Base-by-base conservation (phyloP, 2,888 invertebrate genomes). In the Minunthozetes semirufus region DNA sequence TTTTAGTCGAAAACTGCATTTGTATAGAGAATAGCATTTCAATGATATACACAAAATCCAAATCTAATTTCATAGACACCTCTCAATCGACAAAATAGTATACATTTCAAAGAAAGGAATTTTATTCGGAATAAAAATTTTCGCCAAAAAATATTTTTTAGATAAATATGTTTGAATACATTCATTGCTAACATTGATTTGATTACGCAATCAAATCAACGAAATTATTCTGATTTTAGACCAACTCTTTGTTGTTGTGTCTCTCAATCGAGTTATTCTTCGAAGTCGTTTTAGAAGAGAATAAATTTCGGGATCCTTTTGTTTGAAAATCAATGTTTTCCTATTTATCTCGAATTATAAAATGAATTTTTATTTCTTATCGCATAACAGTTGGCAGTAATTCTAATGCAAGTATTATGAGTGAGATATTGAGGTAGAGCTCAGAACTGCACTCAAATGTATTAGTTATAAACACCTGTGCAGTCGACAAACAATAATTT, bases 401-500 rank as follows among this genome's bases (percentile, higher is more conserved):
- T 68, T 42, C 68, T 19, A 46, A 42, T 42, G 22, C 42, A 61
- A 68, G 61, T 68, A 63, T 63, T 68, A 33, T 68, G 29, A 29
- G 61, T 17, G 29, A 15, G 61, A 61, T 61, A 61, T 68, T 68
- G 33, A 33, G 68, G 27, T 22, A 42, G 33, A 33, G 33, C 33
- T 33, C 4, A 33, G n/a, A n/a, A n/a, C 38, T 33, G 25, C 29
- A 6, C 59, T 61, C 29, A 33, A 38, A 59, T 38, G 46, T 68
- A 22, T 68, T n/a, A 68, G 22, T 42, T 42, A 68, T 68, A 68
- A 68, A 42, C 68, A 68, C 68, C 68, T 68, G 68, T 68, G 68
- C 68, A 68, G 17, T 68, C 38, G 15, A 22, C 22, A 68, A 68
- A 68, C 68, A 68, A 68, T 68, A 68, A 68, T 19, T 68, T 68